Conservation (phyloP, 2,797 vertebrate genomes). For the Sebastes dallii region DNA sequence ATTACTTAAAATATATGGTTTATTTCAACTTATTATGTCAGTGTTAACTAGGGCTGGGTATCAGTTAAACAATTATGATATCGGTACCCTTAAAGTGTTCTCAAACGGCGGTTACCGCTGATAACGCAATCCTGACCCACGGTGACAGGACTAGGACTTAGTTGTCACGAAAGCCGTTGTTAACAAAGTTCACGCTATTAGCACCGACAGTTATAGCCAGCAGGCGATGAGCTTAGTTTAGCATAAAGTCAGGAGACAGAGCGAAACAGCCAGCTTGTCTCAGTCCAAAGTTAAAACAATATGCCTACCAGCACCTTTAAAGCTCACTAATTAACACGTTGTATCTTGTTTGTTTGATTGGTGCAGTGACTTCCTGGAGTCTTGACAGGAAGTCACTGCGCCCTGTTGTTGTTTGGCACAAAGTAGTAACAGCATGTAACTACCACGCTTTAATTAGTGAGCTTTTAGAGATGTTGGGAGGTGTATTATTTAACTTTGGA, state of each 20-base stretch:
- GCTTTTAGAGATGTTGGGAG: not conserved
- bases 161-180: too few relatives aligned
- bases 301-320: too few relatives aligned
- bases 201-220: too few relatives aligned
- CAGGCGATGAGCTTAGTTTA: too few relatives aligned
- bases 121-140: accelerated
- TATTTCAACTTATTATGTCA: not conserved
- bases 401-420: not conserved
- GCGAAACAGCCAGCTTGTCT: too few relatives aligned
- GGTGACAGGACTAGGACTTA: too few relatives aligned
- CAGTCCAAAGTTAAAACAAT: too few relatives aligned
- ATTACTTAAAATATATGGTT: not conserved
- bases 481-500: not conserved
- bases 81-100: not conserved
- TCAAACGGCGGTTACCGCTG: too few relatives aligned
- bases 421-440: not conserved
- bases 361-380: not conserved
- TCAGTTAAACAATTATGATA: not conserved
- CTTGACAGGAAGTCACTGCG: not conserved
- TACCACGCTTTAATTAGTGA: not conserved
- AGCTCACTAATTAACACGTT: too few relatives aligned
- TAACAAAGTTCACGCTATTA: too few relatives aligned
- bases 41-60: not conserved
- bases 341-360: not conserved
- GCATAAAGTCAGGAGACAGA: accelerated